phyloP scores from a whole-genome alignment of 1,140 invertebrate species.

The Eurosta solidaginis region DNA sequence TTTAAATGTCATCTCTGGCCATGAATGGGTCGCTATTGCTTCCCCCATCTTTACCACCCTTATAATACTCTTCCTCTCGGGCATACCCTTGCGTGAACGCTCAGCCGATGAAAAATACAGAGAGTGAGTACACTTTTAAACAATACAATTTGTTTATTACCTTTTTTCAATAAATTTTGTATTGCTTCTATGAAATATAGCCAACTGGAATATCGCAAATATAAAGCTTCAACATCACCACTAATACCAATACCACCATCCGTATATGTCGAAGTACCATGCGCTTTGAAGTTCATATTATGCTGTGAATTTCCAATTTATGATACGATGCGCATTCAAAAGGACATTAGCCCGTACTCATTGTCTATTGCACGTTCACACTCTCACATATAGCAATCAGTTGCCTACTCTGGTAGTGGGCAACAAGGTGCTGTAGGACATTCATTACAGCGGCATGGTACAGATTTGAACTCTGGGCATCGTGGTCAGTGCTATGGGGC shows the following conservation, averaged over 20 bases:
- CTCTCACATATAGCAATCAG: constrained; percentile 71
- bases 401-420: constrained; percentile 55
- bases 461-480: constrained; percentile 30
- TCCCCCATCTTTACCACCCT: constrained; percentile 87
- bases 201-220: constrained; percentile 81
- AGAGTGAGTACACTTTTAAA: constrained; percentile 68
- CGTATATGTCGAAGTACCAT: constrained; percentile 82
- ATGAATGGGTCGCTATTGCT: constrained; percentile 82
- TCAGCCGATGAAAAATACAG: constrained; percentile 85
- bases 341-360: constrained; percentile 73
- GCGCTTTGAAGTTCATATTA: constrained; percentile 77
- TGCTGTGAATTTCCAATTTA: constrained; percentile 90
- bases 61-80: constrained; percentile 87
- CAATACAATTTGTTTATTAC: not conserved
- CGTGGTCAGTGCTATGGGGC: constrained; percentile 55
- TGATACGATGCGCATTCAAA: constrained; percentile 72
- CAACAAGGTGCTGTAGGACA: constrained; percentile 43
- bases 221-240: constrained; percentile 85
- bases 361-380: constrained; percentile 74
- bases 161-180: too few species aligned
- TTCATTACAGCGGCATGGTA: constrained; percentile 39
- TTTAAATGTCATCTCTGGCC: constrained; percentile 78
- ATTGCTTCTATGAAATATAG: constrained; percentile 63
- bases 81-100: constrained; percentile 83
- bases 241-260: constrained; percentile 83